Evolutionary conservation across 2,113 vertebrate genomes (phyloP).

Genomic region (Isurus oxyrinchus): DNA sequence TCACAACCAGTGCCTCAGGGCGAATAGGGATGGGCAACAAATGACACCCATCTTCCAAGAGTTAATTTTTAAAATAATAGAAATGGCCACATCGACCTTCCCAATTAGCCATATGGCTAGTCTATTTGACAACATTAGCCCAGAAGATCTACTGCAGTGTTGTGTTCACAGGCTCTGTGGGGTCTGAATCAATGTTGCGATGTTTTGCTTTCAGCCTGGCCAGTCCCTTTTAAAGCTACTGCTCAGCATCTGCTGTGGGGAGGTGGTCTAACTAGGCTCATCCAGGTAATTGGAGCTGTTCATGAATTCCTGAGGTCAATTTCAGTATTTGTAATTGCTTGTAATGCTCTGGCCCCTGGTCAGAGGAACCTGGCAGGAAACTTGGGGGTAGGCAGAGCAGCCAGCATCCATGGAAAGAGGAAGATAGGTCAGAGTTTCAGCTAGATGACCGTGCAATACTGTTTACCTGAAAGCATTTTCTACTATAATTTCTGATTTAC

Average conservation of each 20-base stretch:
- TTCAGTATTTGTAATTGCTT: not conserved
- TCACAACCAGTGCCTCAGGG: not conserved
- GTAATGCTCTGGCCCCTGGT: not conserved
- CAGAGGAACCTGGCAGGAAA: not conserved
- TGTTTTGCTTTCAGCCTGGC: not conserved
- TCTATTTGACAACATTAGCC: not conserved
- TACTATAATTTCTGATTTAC: not conserved
- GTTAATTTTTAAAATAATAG: not conserved
- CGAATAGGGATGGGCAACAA: not conserved
- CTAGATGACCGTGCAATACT: not conserved
- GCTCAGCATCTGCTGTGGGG: not conserved
- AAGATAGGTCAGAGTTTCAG: not conserved
- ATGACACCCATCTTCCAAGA: not conserved
- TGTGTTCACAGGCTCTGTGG: not conserved
- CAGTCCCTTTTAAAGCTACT: not conserved
- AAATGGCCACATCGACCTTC: not conserved
- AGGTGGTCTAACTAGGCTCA: not conserved
- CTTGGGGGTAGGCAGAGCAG: not conserved
- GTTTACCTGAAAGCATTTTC: not conserved
- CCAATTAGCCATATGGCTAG: not conserved
- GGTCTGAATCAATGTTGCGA: not conserved
- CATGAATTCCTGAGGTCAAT: not conserved
- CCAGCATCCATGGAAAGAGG: not conserved
- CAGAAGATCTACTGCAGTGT: not conserved
- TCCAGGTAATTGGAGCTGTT: not conserved